A percentile compares a stretch with the other conserved stretches of the same genome.
Conservation (phyloP, 2,113 vertebrate species). For the Otocyon megalotis region DNA sequence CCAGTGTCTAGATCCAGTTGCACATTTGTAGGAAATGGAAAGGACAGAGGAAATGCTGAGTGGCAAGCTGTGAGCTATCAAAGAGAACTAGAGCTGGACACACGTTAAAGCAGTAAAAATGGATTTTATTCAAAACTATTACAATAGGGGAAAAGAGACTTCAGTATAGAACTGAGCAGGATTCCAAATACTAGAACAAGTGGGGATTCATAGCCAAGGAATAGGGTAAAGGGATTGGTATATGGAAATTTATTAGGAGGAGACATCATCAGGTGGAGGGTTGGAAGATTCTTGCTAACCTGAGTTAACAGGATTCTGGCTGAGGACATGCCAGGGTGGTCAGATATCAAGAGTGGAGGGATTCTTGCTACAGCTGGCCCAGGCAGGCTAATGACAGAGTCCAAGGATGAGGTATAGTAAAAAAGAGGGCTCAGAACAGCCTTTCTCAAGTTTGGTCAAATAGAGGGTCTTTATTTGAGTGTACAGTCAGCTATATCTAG, state of each 20-base stretch:
- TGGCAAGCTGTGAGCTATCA: neutral
- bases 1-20: neutral
- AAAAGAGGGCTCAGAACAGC: neutral
- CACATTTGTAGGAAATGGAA: neutral
- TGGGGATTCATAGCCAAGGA: neutral
- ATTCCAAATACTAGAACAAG: neutral
- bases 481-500: neutral
- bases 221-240: too few relatives aligned
- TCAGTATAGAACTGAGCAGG: neutral
- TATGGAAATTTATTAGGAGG: neutral
- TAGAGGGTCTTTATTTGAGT: neutral
- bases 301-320: neutral
- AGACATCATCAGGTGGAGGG: neutral
- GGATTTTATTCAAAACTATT: conserved; percentile 9
- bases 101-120: neutral
- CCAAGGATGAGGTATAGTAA: neutral
- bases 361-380: neutral
- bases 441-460: neutral
- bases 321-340: neutral
- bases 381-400: neutral
- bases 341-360: neutral
- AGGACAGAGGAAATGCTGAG: neutral
- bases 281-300: neutral
- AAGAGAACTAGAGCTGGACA: neutral
- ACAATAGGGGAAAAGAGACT: neutral